Evolutionary conservation across 1,140 invertebrate genomes (phyloP), one percentile per base, ranked within the genome.

Genomic region (Periplaneta americana): DNA sequence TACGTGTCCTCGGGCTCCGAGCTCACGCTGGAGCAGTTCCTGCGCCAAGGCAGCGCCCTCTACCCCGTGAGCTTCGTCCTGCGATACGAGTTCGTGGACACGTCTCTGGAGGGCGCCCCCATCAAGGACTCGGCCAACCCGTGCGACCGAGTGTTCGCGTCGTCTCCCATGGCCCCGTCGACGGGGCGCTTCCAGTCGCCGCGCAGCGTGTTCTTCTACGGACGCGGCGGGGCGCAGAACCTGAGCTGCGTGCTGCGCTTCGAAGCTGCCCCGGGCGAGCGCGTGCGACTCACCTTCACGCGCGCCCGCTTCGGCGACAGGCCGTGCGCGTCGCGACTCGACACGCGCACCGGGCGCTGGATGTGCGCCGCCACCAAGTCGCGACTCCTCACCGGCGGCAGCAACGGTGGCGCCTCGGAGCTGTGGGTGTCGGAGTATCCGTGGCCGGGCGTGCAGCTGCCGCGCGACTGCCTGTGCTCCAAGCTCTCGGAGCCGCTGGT

Each of bases 161-260:
- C 81, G 5, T 77, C 81, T 10, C 2, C 81, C 22, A 22, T 15
- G 1, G 32, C 76, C 13, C 84, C 85, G 34, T 86, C 86, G 28
- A 89, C 90, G 6, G 94, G 94, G 8, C 90, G 89, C 85, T 95
- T 96, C 85, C 91, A 92, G 84, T 95, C 95, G 1, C 94, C 95
- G 0, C 91, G 91, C 83, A 95, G 93, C 84, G 95, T 96, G 28
- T 96, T 96, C 88, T 92, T 95, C 84, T 96, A 94, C 84, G 95
- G 95, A 2, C 90, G 95, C 79, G 95, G 95, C 3, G 95, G 95
- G 1, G 90, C 93, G 15, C 90, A 92, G 83, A 94, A 95, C 86
- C 86, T 96, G 35, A 94, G 91, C 81, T 96, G 95, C 85, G 89
- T 92, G 39, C 93, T 95, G 85, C 91, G 93, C 85, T 96, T 96